A percentile compares a stretch with the other conserved stretches of the same genome.
These are phyloP conservation scores for Triplophysa dalaica DNA, from an alignment of 2,113 vertebrate species.

Conservation along the genomic window DNA sequence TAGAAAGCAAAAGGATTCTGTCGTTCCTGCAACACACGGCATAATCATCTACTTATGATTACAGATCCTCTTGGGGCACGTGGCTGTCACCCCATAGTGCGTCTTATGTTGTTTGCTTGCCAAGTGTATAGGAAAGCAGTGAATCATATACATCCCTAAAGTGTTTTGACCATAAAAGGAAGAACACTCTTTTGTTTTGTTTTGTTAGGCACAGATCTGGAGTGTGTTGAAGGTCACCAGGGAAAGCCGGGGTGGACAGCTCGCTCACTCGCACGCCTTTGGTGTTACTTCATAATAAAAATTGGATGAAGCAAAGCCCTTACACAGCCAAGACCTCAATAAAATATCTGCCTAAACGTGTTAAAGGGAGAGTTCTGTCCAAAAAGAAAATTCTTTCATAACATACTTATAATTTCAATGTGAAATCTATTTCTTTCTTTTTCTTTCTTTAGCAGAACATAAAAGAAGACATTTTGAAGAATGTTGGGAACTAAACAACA, in stretches of 20 bases:
- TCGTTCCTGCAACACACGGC: slow-evolving; percentile 19
- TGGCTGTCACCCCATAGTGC: slow-evolving; percentile 29
- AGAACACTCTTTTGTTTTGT: not conserved
- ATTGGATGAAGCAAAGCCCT: slow-evolving; percentile 2
- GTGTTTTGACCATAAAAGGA: slow-evolving; percentile 11
- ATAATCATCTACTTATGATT: slow-evolving; percentile 38
- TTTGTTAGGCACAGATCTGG: slow-evolving; percentile 29
- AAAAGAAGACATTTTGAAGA: too few relatives aligned
- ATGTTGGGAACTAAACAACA: too few relatives aligned
- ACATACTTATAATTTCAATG: not conserved
- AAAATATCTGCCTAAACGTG: slow-evolving; percentile 1
- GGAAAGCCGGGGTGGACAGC: slow-evolving; percentile 1
- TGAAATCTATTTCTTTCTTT: too few relatives aligned
- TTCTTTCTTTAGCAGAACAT: too few relatives aligned
- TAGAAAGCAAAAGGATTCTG: slow-evolving; percentile 16
- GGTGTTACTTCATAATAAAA: slow-evolving; percentile 17
- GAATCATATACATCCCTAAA: slow-evolving; percentile 23
- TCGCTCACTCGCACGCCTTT: not conserved
- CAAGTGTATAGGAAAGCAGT: slow-evolving; percentile 16
- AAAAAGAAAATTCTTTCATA: not conserved
- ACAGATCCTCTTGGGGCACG: not conserved
- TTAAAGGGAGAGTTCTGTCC: not conserved
- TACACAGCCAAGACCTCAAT: not conserved
- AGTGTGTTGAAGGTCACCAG: slow-evolving; percentile 23
- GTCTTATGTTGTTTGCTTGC: slow-evolving; percentile 13